phyloP scores from a whole-genome alignment of 2,113 vertebrate genomes.

The Falcunculus frontatus region DNA sequence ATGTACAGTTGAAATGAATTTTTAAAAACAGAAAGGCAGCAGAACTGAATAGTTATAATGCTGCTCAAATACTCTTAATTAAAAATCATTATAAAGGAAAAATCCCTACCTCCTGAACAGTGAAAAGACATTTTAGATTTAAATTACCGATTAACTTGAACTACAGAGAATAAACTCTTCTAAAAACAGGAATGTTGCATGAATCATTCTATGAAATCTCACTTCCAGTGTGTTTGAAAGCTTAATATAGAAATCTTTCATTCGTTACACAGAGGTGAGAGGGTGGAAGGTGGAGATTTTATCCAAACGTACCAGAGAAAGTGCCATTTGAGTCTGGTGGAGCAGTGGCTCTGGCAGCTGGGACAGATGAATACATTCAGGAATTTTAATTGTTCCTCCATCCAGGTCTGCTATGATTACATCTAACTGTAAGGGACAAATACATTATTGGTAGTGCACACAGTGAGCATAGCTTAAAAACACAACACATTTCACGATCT shows the following conservation, averaged over 20 bases:
- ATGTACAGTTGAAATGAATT: background rate
- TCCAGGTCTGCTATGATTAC: constrained; percentile 97
- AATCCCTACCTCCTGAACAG: background rate
- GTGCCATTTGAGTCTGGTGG: constrained; percentile 84
- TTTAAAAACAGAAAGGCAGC: background rate
- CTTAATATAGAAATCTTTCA: background rate
- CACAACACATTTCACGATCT: background rate
- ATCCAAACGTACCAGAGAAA: constrained; percentile 83
- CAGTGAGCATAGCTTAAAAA: background rate
- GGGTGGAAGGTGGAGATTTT: background rate
- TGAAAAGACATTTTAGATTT: background rate
- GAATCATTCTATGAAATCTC: background rate
- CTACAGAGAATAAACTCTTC: background rate
- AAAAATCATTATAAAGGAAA: background rate
- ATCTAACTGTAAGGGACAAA: constrained; percentile 82
- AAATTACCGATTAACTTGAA: background rate
- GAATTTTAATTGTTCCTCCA: constrained; percentile 97
- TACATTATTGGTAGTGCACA: background rate
- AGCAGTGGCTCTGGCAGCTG: constrained; percentile 92
- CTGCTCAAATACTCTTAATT: background rate
- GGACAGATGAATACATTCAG: constrained; percentile 96
- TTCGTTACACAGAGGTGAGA: background rate
- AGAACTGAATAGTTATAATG: background rate
- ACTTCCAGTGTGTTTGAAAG: background rate
- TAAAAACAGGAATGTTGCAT: background rate